These are phyloP conservation scores for Epinotia brunnichana DNA, from an alignment of 2,888 invertebrate species.

Conservation along the genomic window DNA sequence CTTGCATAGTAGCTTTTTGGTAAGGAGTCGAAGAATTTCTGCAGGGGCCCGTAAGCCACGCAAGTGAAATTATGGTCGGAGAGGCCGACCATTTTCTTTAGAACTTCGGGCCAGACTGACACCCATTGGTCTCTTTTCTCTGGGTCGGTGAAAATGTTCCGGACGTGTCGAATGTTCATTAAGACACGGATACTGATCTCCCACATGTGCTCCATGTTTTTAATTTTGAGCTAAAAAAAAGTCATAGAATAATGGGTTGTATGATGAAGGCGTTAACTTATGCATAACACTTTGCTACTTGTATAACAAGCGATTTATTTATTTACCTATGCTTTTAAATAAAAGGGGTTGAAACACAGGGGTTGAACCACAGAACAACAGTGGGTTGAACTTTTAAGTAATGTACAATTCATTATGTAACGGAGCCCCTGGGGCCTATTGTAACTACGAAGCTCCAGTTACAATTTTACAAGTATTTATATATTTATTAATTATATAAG, in stretches of 20 bases:
- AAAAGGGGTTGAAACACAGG: too few relatives aligned
- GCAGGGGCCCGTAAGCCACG: constrained; percentile 85
- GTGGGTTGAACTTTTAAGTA: too few relatives aligned
- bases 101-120: constrained; percentile 85
- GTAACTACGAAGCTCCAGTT: too few relatives aligned
- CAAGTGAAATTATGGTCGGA: constrained; percentile 88
- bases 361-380: too few relatives aligned
- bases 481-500: too few relatives aligned
- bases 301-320: too few relatives aligned
- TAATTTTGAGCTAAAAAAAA: constrained; percentile 82
- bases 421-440: too few relatives aligned
- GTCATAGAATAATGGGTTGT: background rate
- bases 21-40: constrained; percentile 84
- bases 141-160: constrained; percentile 86
- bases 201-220: constrained; percentile 86
- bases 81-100: constrained; percentile 85
- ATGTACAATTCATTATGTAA: too few relatives aligned
- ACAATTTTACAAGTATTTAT: too few relatives aligned
- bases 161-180: constrained; percentile 85
- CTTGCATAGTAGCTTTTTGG: constrained; percentile 83
- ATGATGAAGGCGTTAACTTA: too few relatives aligned
- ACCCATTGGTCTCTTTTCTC: constrained; percentile 85
- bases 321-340: too few relatives aligned
- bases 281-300: too few relatives aligned
- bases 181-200: constrained; percentile 85